Conservation (phyloP, 2,113 vertebrate species). For the Passer domesticus region DNA sequence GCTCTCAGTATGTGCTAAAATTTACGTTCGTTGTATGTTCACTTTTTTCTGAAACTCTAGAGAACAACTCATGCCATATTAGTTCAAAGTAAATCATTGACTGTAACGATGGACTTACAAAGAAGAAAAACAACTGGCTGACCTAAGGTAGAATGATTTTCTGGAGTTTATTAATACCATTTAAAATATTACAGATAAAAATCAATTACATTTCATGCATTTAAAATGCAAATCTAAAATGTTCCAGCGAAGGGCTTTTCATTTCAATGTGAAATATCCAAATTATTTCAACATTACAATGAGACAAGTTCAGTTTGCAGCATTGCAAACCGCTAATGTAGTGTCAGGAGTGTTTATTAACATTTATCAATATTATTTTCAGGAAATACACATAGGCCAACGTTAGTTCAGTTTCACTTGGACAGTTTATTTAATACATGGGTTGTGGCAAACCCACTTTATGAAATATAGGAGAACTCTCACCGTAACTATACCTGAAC, state of each 20-base stretch:
- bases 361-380: slow-evolving; percentile 79
- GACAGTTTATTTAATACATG: slow-evolving; percentile 86
- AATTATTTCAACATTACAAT: slow-evolving; percentile 88
- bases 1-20: not conserved
- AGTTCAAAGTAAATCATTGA: not conserved
- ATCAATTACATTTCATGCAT: slow-evolving; percentile 89
- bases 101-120: not conserved
- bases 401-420: slow-evolving; percentile 81
- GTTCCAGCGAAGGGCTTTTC: slow-evolving; percentile 84
- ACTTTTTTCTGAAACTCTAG: not conserved
- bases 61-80: not conserved
- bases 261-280: slow-evolving; percentile 90
- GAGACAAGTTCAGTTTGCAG: slow-evolving; percentile 81
- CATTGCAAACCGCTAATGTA: slow-evolving; percentile 78
- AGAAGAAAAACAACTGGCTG: slow-evolving; percentile 65
- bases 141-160: slow-evolving; percentile 74
- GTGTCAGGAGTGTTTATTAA: slow-evolving; percentile 76
- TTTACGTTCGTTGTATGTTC: not conserved
- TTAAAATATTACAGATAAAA: slow-evolving; percentile 90
- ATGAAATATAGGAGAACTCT: slow-evolving; percentile 87
- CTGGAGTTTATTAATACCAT: slow-evolving; percentile 86
- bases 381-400: slow-evolving; percentile 86
- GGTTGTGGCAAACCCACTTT: slow-evolving; percentile 85
- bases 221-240: slow-evolving; percentile 89
- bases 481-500: slow-evolving; percentile 85